phyloP scores from a whole-genome alignment of 2,113 vertebrate genomes.

The Eclectus roratus region DNA sequence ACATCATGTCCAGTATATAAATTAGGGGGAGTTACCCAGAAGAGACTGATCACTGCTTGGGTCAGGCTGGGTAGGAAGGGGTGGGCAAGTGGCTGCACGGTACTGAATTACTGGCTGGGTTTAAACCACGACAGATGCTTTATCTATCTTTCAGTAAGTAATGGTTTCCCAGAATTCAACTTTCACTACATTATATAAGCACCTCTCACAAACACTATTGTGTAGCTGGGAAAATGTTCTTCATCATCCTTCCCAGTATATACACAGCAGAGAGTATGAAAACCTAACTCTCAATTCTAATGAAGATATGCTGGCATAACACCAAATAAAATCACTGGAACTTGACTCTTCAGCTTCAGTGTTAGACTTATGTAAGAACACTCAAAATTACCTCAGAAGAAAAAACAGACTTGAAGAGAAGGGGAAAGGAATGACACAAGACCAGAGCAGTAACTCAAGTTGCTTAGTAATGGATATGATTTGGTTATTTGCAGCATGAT shows the following conservation, averaged over 20 bases:
- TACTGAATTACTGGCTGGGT: background rate
- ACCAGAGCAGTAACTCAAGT: background rate
- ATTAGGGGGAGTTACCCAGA: background rate
- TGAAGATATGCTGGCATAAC: background rate
- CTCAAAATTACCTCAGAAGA: background rate
- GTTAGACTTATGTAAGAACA: background rate
- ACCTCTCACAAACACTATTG: background rate
- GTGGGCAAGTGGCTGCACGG: background rate
- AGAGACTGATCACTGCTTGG: background rate
- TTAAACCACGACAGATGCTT: background rate
- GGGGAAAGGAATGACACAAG: background rate
- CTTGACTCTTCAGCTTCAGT: background rate
- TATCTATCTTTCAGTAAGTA: background rate
- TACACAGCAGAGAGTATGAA: background rate
- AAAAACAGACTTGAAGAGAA: background rate
- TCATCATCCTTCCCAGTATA: background rate
- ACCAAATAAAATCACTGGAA: background rate
- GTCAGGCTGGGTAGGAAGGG: background rate
- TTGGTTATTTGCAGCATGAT: background rate
- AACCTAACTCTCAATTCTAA: background rate
- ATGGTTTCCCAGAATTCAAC: background rate
- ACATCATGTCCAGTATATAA: background rate
- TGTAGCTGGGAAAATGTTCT: background rate
- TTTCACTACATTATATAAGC: background rate
- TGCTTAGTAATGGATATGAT: background rate